These are phyloP conservation scores for Melangyna quadrimaculata DNA, from an alignment of 2,888 invertebrate genomes.

Conservation along the genomic window DNA sequence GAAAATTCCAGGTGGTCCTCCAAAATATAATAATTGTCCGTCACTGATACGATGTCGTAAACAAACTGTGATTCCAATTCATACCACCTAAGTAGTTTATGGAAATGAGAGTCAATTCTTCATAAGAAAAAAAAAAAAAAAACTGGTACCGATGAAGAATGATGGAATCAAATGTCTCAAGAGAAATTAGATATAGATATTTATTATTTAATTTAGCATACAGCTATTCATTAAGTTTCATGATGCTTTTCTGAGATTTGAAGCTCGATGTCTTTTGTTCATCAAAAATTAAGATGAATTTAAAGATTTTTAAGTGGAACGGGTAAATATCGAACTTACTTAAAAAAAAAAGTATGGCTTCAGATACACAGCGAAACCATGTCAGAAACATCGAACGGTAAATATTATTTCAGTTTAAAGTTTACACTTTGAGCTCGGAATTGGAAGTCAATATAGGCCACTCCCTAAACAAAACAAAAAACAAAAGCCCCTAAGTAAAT, in stretches of 20 bases:
- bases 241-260: neutral
- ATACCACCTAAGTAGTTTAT: conserved; percentile 69
- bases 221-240: conserved; percentile 61
- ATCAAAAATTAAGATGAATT: conserved; percentile 15
- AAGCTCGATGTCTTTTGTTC: conserved; percentile 17
- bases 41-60: conserved; percentile 63
- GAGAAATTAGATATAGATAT: neutral
- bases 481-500: conserved; percentile 39
- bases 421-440: conserved; percentile 15
- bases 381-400: conserved; percentile 36
- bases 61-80: conserved; percentile 57
- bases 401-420: conserved; percentile 22
- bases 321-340: conserved; percentile 28
- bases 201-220: conserved; percentile 46
- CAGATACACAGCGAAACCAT: conserved; percentile 60
- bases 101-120: conserved; percentile 67
- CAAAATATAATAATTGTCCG: neutral
- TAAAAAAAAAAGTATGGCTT: conserved; percentile 49
- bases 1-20: conserved; percentile 56
- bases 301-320: conserved; percentile 11
- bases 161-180: conserved; percentile 33
- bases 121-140: conserved; percentile 22
- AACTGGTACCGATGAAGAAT: conserved; percentile 20
- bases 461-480: conserved; percentile 55
- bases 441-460: conserved; percentile 62